Conservation (phyloP, 1,140 invertebrate species). For the Pachypsylla venusta region DNA sequence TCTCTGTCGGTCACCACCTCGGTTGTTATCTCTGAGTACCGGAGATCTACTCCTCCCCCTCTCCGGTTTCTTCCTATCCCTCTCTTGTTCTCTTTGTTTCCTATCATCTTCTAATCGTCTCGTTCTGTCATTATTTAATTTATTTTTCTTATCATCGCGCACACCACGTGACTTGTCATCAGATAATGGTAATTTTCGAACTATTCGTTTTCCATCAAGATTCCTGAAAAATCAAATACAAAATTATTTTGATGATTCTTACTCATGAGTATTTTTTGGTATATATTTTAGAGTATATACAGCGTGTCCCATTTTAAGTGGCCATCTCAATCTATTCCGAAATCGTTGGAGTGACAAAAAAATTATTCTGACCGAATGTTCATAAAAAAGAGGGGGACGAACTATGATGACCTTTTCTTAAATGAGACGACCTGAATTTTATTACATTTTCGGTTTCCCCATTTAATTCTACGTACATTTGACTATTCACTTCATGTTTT, state of each 20-base stretch:
- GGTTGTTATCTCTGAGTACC: conserved; percentile 29
- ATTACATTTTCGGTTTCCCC: too few relatives aligned
- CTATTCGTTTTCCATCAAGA: conserved; percentile 30
- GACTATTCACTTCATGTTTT: too few relatives aligned
- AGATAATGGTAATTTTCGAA: conserved; percentile 22
- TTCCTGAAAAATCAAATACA: conserved; percentile 33
- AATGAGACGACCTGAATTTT: too few relatives aligned
- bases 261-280: not conserved
- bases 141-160: conserved; percentile 21
- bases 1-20: conserved; percentile 30
- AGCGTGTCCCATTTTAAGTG: too few relatives aligned
- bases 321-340: too few relatives aligned
- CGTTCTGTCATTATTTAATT: conserved; percentile 29
- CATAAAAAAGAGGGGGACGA: too few relatives aligned
- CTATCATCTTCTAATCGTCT: conserved; percentile 27
- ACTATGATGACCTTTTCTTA: too few relatives aligned
- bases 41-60: conserved; percentile 24
- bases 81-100: conserved; percentile 24
- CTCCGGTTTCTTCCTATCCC: conserved; percentile 27
- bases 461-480: too few relatives aligned
- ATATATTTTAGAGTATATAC: not conserved
- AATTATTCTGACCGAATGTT: too few relatives aligned
- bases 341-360: too few relatives aligned
- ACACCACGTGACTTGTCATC: conserved; percentile 12
- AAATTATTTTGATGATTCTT: conserved; percentile 16